These are phyloP conservation scores for Lepisosteus oculatus DNA, from an alignment of 2,113 vertebrate species.

Conservation along the genomic window DNA sequence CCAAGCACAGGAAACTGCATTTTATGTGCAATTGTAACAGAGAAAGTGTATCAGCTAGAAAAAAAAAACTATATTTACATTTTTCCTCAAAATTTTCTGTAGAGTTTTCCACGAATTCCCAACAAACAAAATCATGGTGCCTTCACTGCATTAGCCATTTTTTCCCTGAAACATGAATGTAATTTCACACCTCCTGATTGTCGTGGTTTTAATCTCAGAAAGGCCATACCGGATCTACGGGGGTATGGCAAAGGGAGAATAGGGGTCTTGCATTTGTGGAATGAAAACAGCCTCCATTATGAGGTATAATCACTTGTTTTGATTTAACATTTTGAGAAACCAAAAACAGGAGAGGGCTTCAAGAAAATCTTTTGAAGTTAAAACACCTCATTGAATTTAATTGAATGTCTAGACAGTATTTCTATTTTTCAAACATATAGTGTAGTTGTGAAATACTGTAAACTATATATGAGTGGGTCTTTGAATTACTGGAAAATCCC, in stretches of 20 bases:
- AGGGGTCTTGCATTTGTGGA: slow-evolving; percentile 37
- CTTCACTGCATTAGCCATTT: too few species aligned
- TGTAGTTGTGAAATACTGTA: too few species aligned
- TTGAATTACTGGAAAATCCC: too few species aligned
- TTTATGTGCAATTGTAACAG: too few species aligned
- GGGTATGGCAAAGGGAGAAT: slow-evolving; percentile 4
- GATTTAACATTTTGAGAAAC: slow-evolving; percentile 29
- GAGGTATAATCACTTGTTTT: slow-evolving; percentile 33
- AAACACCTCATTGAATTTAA: slow-evolving; percentile 23
- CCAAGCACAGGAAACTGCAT: too few species aligned
- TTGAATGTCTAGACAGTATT: slow-evolving; percentile 23
- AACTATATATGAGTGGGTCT: too few species aligned
- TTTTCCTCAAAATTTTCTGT: too few species aligned
- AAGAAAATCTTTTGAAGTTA: slow-evolving; percentile 28
- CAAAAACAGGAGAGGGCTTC: slow-evolving; percentile 36
- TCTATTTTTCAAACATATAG: not conserved
- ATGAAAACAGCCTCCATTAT: slow-evolving; percentile 48
- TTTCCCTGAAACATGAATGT: slow-evolving; percentile 7
- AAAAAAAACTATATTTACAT: too few species aligned
- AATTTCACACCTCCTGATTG: slow-evolving; percentile 21
- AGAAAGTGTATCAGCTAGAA: too few species aligned
- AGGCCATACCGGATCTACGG: slow-evolving; percentile 26
- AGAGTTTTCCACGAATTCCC: not conserved
- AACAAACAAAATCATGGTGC: not conserved
- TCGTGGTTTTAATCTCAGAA: slow-evolving; percentile 28